Evolutionary conservation across 2,888 invertebrate species (phyloP).

Genomic region (Leptinotarsa juncta): DNA sequence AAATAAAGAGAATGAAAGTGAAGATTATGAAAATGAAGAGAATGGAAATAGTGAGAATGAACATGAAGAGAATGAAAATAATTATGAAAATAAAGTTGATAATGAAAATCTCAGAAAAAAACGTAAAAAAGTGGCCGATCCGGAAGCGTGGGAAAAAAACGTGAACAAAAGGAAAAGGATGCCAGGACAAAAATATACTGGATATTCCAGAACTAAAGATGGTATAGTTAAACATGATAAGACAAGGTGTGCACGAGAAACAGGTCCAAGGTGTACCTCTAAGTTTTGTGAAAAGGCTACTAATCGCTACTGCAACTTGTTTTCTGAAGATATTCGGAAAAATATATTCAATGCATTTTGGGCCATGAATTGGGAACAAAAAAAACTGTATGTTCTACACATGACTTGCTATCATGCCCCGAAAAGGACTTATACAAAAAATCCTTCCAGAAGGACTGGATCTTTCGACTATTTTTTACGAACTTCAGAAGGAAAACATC

Average conservation of each 20-base stretch:
- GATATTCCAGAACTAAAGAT: not conserved
- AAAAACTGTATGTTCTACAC: slow-evolving; percentile 12
- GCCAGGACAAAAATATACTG: not conserved
- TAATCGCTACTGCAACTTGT: slow-evolving; percentile 1
- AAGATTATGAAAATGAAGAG: no score
- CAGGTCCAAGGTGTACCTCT: slow-evolving; percentile 7
- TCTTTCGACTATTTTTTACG: slow-evolving; percentile 2
- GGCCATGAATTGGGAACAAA: slow-evolving; percentile 7
- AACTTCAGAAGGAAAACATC: slow-evolving; percentile 6
- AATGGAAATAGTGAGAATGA: not conserved
- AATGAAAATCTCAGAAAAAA: slow-evolving; percentile 7
- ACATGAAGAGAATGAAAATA: slow-evolving; percentile 5
- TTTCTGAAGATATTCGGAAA: slow-evolving; percentile 10
- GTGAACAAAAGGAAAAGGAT: not conserved
- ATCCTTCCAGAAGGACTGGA: slow-evolving; percentile 8
- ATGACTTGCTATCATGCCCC: slow-evolving; percentile 10
- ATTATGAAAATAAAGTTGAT: not conserved
- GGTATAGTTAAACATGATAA: slow-evolving; percentile 6
- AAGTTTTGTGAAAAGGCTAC: not conserved
- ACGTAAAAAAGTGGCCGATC: not conserved
- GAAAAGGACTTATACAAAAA: slow-evolving; percentile 8
- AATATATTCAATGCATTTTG: slow-evolving; percentile 10
- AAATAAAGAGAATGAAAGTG: slow-evolving; percentile 6
- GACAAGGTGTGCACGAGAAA: slow-evolving; percentile 6
- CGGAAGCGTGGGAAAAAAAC: not conserved